Conservation (phyloP, 2,797 vertebrate genomes). For the Platalea minor region DNA sequence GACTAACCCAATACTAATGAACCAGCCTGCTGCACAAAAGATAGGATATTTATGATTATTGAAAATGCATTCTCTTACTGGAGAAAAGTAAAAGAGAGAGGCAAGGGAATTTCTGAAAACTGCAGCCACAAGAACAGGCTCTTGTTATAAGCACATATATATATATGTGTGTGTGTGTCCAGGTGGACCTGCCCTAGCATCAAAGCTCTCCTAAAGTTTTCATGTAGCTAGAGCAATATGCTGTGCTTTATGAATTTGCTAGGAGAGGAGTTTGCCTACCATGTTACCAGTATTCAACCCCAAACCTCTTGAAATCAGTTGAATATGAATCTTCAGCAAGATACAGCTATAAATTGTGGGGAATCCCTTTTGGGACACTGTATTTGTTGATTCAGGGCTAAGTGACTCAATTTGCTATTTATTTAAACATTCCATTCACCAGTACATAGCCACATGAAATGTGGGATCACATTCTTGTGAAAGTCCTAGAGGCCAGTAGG, state of each 20-base stretch:
- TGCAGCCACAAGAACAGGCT: not conserved
- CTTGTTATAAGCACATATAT: not conserved
- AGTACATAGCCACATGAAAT: conserved; percentile 57
- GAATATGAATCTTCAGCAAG: not conserved
- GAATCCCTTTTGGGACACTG: conserved; percentile 36
- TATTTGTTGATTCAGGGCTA: conserved; percentile 40
- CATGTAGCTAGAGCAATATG: not conserved
- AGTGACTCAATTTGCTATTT: conserved; percentile 35
- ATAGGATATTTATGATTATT: not conserved
- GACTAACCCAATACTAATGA: conserved; percentile 1
- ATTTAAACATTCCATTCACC: conserved; percentile 55
- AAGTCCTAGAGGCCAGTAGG: conserved; percentile 40
- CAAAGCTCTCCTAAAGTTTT: not conserved
- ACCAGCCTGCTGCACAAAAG: not conserved
- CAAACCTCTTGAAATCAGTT: not conserved
- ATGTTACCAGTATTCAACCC: not conserved
- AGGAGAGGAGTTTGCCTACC: not conserved
- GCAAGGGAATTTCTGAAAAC: not conserved
- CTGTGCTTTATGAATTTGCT: not conserved
- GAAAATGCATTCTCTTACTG: not conserved
- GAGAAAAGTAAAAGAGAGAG: not conserved
- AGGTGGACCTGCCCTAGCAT: not conserved
- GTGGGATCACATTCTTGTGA: conserved; percentile 10
- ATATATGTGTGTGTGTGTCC: no score
- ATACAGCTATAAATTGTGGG: not conserved